These are phyloP conservation scores for Trididemnum clinides DNA, from an alignment of 23 tunicate species.

Conservation along the genomic window DNA sequence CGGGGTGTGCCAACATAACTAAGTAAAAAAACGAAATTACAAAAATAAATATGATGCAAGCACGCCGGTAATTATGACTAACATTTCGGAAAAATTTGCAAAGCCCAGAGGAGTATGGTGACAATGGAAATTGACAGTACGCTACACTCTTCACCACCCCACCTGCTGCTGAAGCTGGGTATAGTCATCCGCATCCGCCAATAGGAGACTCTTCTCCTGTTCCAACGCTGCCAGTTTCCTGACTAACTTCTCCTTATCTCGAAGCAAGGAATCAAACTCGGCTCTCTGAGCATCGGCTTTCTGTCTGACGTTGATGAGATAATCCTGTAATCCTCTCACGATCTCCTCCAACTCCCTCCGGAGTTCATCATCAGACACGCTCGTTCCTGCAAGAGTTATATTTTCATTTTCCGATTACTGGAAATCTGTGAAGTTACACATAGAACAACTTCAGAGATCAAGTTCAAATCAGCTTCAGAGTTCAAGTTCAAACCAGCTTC, in stretches of 20 bases:
- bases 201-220: constrained; percentile 62
- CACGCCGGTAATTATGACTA: too few relatives aligned
- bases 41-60: too few relatives aligned
- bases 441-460: too few relatives aligned
- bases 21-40: too few relatives aligned
- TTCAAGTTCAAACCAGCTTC: too few relatives aligned
- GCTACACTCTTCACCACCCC: too few relatives aligned
- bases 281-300: constrained; percentile 87
- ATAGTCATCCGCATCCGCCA: constrained; percentile 84
- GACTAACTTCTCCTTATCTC: constrained; percentile 76
- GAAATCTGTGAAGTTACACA: too few relatives aligned
- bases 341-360: constrained; percentile 85
- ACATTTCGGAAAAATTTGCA: too few relatives aligned
- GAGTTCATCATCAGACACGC: constrained; percentile 71
- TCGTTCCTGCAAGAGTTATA: constrained; percentile 43
- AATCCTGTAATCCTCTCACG: constrained; percentile 80
- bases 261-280: constrained; percentile 79
- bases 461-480: too few relatives aligned
- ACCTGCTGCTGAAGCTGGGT: constrained; percentile 92
- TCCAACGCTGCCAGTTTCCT: constrained; percentile 77
- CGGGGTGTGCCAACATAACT: too few relatives aligned
- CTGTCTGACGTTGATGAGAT: constrained; percentile 64
- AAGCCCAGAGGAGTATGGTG: too few relatives aligned
- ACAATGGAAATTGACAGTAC: too few relatives aligned
- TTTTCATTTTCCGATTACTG: not conserved